Evolutionary conservation across 2,797 vertebrate species (phyloP).

Genomic region (Enteromius anoplus): DNA sequence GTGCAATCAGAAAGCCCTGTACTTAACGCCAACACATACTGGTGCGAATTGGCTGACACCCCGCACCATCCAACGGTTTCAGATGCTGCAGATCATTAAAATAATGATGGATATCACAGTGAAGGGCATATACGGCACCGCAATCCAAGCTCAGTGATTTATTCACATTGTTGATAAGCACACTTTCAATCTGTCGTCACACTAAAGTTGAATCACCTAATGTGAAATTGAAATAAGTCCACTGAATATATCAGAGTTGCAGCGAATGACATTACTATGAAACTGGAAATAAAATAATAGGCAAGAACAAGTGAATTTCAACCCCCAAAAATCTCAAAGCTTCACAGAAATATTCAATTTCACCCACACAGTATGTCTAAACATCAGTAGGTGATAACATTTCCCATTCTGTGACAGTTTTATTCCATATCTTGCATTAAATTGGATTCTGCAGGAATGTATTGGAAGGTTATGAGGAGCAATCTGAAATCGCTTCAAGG

Average conservation of each 20-base stretch:
- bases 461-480: slow-evolving; percentile 44
- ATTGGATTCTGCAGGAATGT: slow-evolving; percentile 53
- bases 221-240: slow-evolving; percentile 21
- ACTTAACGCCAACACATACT: not conserved
- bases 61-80: not conserved
- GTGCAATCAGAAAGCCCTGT: not conserved
- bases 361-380: slow-evolving; percentile 25
- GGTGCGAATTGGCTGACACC: slow-evolving; percentile 16
- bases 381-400: slow-evolving; percentile 38
- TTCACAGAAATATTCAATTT: slow-evolving; percentile 45
- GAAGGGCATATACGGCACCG: not conserved
- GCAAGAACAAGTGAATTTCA: slow-evolving; percentile 24
- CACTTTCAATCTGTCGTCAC: slow-evolving; percentile 9
- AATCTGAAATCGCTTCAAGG: slow-evolving; percentile 52
- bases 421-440: slow-evolving; percentile 51
- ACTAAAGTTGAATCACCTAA: not conserved
- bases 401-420: slow-evolving; percentile 51
- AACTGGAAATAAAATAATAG: slow-evolving; percentile 25
- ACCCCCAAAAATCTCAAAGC: not conserved
- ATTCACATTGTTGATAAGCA: slow-evolving; percentile 17
- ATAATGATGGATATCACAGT: slow-evolving; percentile 18
- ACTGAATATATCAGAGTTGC: slow-evolving; percentile 33
- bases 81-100: slow-evolving; percentile 40
- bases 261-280: slow-evolving; percentile 1
- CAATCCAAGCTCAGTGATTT: slow-evolving; percentile 20